phyloP scores from a whole-genome alignment of 2,888 invertebrate species.

The Aphidoletes aphidimyza region DNA sequence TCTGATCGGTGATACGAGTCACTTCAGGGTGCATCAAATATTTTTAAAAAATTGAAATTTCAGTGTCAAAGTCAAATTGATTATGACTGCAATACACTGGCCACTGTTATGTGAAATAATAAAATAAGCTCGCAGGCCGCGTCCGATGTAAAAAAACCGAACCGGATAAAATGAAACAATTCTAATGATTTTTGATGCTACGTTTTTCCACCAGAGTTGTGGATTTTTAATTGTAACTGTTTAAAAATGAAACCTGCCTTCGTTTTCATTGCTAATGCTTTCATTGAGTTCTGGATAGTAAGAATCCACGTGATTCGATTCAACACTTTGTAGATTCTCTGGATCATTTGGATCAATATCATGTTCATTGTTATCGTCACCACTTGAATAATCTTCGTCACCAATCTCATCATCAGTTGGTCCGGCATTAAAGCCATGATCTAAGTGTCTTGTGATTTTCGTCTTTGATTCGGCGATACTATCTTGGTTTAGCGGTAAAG shows the following conservation, averaged over 20 bases:
- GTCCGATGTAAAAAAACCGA: no score
- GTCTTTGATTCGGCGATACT: background rate
- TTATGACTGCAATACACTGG: no score
- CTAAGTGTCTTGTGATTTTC: conserved; percentile 52
- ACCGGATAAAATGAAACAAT: no score
- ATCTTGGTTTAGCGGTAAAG: conserved; percentile 60
- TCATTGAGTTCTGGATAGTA: conserved; percentile 70
- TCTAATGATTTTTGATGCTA: no score
- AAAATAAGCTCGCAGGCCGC: no score
- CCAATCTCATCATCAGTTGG: conserved; percentile 59
- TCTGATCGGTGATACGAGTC: no score
- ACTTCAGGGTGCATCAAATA: no score
- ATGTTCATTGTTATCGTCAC: conserved; percentile 56
- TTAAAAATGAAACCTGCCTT: conserved; percentile 55
- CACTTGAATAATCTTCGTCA: conserved; percentile 57
- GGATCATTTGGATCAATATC: conserved; percentile 64
- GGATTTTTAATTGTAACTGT: no score
- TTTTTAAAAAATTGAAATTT: background rate
- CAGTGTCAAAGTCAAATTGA: conserved; percentile 17
- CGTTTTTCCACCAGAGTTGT: no score
- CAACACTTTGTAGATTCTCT: conserved; percentile 75
- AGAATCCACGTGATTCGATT: conserved; percentile 76
- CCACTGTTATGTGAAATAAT: no score
- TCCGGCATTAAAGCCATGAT: conserved; percentile 52
- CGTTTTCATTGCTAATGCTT: conserved; percentile 62